Percentiles rank a stretch among this genome's conserved stretches.
Conservation (phyloP, 1,140 invertebrate genomes). For the Archegozetes longisetosus region DNA sequence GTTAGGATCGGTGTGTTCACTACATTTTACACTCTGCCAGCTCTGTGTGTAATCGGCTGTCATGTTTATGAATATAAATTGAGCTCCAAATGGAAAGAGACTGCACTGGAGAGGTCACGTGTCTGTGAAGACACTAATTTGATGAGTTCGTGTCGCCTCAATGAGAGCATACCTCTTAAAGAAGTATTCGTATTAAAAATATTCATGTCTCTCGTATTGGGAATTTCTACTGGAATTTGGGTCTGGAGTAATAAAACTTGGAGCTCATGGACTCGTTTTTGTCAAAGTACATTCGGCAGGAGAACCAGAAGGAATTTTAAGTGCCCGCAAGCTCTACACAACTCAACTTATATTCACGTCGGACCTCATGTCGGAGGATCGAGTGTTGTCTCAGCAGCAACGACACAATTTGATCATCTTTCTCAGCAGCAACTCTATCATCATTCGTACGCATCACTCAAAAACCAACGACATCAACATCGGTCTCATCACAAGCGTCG, state of each 20-base stretch:
- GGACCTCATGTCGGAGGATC: background rate
- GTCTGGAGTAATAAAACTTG: slow-evolving; percentile 94
- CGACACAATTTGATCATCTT: background rate
- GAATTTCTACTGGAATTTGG: slow-evolving; percentile 92
- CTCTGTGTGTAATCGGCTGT: slow-evolving; percentile 77
- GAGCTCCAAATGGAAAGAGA: slow-evolving; percentile 77
- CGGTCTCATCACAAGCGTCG: background rate
- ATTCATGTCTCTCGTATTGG: slow-evolving; percentile 90
- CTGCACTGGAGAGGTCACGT: slow-evolving; percentile 71
- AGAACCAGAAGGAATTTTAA: background rate
- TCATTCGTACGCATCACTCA: background rate
- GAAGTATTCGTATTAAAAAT: slow-evolving; percentile 79
- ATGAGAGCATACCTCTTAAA: background rate
- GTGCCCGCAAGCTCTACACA: background rate
- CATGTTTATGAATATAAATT: slow-evolving; percentile 79
- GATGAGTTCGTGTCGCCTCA: slow-evolving; percentile 23
- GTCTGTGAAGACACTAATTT: slow-evolving; percentile 26
- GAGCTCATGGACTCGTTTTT: slow-evolving; percentile 73
- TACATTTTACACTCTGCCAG: slow-evolving; percentile 88
- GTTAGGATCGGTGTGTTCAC: slow-evolving; percentile 88
- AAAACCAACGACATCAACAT: background rate
- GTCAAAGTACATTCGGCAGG: slow-evolving; percentile 23
- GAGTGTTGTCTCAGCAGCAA: background rate
- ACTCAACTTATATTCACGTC: too few species aligned
- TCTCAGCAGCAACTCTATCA: background rate